phyloP scores from a whole-genome alignment of 2,797 vertebrate species.

The Microcaecilia unicolor region DNA sequence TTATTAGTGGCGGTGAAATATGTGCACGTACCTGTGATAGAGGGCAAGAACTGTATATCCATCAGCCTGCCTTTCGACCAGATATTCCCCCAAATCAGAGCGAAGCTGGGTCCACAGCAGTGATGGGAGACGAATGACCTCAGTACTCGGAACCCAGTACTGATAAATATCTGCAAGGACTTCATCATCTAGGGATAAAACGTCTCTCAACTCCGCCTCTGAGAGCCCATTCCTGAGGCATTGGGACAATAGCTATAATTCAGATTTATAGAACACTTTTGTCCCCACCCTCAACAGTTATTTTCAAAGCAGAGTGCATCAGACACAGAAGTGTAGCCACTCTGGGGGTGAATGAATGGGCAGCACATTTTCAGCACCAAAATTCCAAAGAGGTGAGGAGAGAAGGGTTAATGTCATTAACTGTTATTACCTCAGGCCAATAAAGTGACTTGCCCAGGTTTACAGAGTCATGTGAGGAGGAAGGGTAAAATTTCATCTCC shows the following conservation, averaged over 20 bases:
- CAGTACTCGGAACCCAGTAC: conserved; percentile 47
- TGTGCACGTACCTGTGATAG: conserved; percentile 59
- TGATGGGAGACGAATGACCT: conserved; percentile 57
- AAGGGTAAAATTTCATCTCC: no score
- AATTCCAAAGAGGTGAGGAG: no score
- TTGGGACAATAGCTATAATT: neutral
- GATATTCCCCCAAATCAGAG: conserved; percentile 48
- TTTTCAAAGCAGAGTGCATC: neutral
- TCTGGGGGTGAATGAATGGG: neutral
- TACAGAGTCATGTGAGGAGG: no score
- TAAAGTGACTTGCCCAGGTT: no score
- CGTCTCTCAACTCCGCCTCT: conserved; percentile 66
- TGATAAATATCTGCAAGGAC: conserved; percentile 61
- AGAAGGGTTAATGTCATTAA: no score
- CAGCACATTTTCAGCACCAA: no score
- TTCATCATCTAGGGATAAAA: conserved; percentile 72
- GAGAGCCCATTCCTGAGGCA: conserved; percentile 61
- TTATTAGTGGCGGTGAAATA: no score
- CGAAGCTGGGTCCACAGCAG: conserved; percentile 63
- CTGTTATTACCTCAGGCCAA: no score
- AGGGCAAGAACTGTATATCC: conserved; percentile 49
- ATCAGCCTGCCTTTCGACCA: conserved; percentile 48
- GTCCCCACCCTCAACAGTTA: no score
- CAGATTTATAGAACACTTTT: no score
- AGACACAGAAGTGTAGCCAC: neutral